A percentile compares a stretch with the other conserved stretches of the same genome.
These are phyloP conservation scores for Aphrocallistes beatrix DNA, from an alignment of 37 sponge, comb jelly and placozoan species.

Conservation along the genomic window DNA sequence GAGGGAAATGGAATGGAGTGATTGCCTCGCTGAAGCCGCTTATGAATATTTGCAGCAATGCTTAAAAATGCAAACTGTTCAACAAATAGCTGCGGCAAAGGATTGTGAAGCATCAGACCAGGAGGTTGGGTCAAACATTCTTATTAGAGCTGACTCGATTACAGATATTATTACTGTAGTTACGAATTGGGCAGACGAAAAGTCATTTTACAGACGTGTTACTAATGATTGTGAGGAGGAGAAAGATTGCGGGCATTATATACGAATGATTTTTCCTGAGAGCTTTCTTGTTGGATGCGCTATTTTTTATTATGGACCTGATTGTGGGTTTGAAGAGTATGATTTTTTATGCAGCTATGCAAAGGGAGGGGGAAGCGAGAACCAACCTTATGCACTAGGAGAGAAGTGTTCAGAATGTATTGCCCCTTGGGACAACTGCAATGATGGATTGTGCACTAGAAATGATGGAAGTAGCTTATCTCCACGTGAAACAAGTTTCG, in stretches of 20 bases:
- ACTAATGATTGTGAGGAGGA: not conserved
- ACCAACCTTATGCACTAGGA: not conserved
- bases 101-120: not conserved
- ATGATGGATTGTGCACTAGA: not conserved
- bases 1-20: not conserved
- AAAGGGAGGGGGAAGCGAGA: not conserved
- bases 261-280: not conserved
- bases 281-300: not conserved
- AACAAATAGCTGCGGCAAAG: not conserved
- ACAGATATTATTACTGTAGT: not conserved
- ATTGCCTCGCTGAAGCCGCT: not conserved
- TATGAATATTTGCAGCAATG: not conserved
- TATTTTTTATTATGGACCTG: not conserved
- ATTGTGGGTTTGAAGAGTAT: no score
- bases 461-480: not conserved
- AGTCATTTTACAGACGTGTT: not conserved
- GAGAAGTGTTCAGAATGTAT: not conserved
- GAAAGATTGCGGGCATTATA: not conserved
- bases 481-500: no score
- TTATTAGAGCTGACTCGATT: not conserved
- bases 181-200: not conserved
- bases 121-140: not conserved
- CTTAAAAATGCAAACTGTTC: not conserved
- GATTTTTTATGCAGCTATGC: not conserved
- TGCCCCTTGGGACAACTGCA: not conserved